Conservation (phyloP, 2,113 vertebrate genomes). For the Spermophilus dauricus region DNA sequence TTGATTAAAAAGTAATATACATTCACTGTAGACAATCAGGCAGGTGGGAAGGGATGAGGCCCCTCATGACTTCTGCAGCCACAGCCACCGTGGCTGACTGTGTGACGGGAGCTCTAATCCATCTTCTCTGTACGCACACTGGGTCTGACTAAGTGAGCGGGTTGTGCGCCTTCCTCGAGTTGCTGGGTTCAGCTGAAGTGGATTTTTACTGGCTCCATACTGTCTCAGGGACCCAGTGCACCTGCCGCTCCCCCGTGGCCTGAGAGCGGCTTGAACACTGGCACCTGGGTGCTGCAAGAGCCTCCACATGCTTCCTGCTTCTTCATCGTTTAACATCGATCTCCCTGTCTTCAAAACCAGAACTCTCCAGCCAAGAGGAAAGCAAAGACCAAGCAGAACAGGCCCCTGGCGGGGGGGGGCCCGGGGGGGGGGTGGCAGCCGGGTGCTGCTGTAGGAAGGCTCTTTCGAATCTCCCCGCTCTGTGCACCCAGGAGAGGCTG, state of each 20-base stretch:
- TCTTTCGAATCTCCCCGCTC: not conserved
- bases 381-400: accelerated
- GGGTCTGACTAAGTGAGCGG: not conserved
- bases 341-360: not conserved
- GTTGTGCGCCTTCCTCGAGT: not conserved
- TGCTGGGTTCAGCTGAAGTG: accelerated
- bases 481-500: no score
- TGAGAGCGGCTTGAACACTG: accelerated
- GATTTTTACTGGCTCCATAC: not conserved
- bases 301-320: accelerated
- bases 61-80: accelerated
- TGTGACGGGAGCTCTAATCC: accelerated
- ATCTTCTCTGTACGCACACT: accelerated
- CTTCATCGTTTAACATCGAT: not conserved
- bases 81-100: accelerated
- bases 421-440: no score
- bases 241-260: accelerated
- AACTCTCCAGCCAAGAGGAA: no score
- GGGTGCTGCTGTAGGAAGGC: no score
- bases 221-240: accelerated
- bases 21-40: not conserved
- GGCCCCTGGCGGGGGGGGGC: no score
- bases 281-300: accelerated
- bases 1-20: conserved; percentile 55
- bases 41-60: not conserved